Conservation (phyloP, 2,888 invertebrate genomes). For the Diachrysia chrysitis region DNA sequence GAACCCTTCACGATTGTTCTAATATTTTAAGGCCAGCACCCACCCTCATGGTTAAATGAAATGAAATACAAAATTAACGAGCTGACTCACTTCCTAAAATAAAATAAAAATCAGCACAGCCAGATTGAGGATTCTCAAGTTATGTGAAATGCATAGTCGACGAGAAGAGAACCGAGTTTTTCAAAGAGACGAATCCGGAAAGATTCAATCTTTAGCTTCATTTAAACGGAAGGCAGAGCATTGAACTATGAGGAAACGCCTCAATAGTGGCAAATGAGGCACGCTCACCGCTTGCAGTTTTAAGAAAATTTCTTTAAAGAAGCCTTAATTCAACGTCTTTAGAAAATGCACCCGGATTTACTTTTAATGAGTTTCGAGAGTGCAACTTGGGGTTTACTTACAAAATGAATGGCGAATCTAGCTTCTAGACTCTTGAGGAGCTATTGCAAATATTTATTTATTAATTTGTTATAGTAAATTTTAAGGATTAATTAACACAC, state of each 20-base stretch:
- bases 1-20: neutral
- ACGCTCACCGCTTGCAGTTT: constrained; percentile 81
- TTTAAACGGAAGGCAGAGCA: constrained; percentile 75
- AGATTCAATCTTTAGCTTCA: constrained; percentile 76
- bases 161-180: constrained; percentile 59
- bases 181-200: constrained; percentile 69
- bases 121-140: constrained; percentile 43
- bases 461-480: constrained; percentile 56
- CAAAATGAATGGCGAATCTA: constrained; percentile 80
- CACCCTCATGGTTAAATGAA: neutral
- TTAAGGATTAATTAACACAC: too few relatives aligned
- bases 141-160: constrained; percentile 57
- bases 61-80: constrained; percentile 18
- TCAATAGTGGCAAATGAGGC: constrained; percentile 88
- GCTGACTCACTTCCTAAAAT: constrained; percentile 19
- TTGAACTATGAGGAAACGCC: constrained; percentile 76
- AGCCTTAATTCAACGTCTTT: constrained; percentile 86
- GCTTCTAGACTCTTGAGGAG: constrained; percentile 56
- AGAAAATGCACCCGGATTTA: constrained; percentile 87
- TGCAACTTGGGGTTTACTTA: constrained; percentile 85
- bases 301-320: constrained; percentile 84
- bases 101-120: constrained; percentile 41
- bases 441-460: constrained; percentile 67
- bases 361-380: constrained; percentile 88
- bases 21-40: neutral